Conservation (phyloP, 2,888 invertebrate species). For the Eupsilia transversa region DNA sequence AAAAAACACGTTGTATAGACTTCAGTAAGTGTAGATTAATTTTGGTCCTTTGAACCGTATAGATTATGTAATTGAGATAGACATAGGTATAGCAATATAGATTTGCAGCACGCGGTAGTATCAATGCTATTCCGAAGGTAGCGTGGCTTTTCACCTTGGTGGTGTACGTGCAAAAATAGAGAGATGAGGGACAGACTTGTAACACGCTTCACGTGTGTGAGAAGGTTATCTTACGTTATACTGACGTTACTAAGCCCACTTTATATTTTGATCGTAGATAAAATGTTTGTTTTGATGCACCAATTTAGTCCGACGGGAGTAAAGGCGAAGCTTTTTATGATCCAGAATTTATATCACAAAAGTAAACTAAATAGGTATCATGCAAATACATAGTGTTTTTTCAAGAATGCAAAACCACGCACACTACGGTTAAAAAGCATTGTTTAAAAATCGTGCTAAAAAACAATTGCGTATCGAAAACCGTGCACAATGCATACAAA, state of each 20-base stretch:
- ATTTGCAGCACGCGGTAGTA: slow-evolving; percentile 48
- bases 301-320: background rate
- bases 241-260: slow-evolving; percentile 1
- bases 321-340: background rate
- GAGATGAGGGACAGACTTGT: slow-evolving; percentile 41
- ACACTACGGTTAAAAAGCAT: background rate
- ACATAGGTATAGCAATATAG: slow-evolving; percentile 37
- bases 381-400: background rate
- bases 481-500: slow-evolving; percentile 17
- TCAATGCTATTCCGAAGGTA: slow-evolving; percentile 44
- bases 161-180: slow-evolving; percentile 54
- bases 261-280: background rate
- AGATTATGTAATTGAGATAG: slow-evolving; percentile 4
- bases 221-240: slow-evolving; percentile 36
- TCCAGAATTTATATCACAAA: background rate
- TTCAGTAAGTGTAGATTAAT: too few relatives aligned
- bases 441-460: slow-evolving; percentile 6
- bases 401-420: background rate
- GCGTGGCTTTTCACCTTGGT: slow-evolving; percentile 48
- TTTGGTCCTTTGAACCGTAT: slow-evolving; percentile 19
- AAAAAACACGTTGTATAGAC: too few relatives aligned
- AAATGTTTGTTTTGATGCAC: slow-evolving; percentile 6
- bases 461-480: slow-evolving; percentile 1
- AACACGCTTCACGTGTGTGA: slow-evolving; percentile 26
- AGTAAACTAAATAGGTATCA: background rate